A percentile compares a stretch with the other conserved stretches of the same genome.
phyloP scores from a whole-genome alignment of 1,140 invertebrate species.

The Manduca sexta region DNA sequence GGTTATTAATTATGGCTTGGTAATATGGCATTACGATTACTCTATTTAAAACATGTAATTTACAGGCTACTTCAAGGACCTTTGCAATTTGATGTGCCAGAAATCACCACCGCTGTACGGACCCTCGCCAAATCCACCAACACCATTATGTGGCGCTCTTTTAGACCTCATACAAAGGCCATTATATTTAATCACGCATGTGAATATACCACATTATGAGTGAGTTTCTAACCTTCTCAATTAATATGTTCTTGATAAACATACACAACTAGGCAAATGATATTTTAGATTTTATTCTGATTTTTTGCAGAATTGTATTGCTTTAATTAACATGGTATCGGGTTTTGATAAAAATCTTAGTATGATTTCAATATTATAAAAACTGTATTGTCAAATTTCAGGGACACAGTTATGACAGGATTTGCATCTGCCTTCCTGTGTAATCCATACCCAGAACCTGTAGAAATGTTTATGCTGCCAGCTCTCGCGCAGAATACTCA shows the following conservation, averaged over 20 bases:
- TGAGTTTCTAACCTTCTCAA: slow-evolving; percentile 23
- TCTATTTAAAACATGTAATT: slow-evolving; percentile 2
- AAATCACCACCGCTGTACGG: slow-evolving; percentile 83
- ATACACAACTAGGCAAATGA: too few species aligned
- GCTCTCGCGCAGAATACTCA: slow-evolving; percentile 61
- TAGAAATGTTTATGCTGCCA: slow-evolving; percentile 74
- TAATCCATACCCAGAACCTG: slow-evolving; percentile 72
- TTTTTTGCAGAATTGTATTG: too few species aligned
- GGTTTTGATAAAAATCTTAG: too few species aligned
- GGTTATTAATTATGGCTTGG: slow-evolving; percentile 20
- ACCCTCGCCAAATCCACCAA: slow-evolving; percentile 80
- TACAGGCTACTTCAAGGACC: slow-evolving; percentile 81
- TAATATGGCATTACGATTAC: too few species aligned
- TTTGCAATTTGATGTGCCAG: slow-evolving; percentile 80
- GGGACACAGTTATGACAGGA: slow-evolving; percentile 60
- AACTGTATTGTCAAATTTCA: slow-evolving; percentile 25
- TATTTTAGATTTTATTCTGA: too few species aligned
- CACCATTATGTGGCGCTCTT: slow-evolving; percentile 81
- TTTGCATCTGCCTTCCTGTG: slow-evolving; percentile 73
- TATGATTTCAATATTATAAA: not conserved
- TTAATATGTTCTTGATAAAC: too few species aligned
- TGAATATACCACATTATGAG: slow-evolving; percentile 49
- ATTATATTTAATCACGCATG: slow-evolving; percentile 70
- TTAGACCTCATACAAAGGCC: slow-evolving; percentile 86
- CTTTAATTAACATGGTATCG: too few species aligned